Conservation (phyloP, 2,113 vertebrate species). For the Xenopus laevis region DNA sequence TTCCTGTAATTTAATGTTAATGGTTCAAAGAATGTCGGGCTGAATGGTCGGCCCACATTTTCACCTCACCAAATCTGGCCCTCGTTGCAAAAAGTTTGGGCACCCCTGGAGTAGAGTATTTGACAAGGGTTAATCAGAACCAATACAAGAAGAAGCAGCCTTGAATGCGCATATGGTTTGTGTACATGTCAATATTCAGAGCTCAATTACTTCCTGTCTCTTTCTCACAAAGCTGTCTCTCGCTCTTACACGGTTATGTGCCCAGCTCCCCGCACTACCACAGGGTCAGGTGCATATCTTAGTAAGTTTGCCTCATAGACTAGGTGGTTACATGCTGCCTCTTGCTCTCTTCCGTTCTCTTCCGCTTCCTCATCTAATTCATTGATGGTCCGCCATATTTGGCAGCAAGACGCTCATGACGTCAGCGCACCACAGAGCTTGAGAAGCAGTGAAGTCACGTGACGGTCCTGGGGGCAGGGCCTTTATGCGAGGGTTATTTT, state of each 20-base stretch:
- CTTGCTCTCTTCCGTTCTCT: constrained; percentile 70
- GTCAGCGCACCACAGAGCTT: constrained; percentile 54
- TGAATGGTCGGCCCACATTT: no score
- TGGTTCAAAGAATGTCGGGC: no score
- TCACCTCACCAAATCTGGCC: no score
- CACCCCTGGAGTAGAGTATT: no score
- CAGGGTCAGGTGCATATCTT: constrained; percentile 85
- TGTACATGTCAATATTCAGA: background rate
- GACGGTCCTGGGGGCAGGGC: constrained; percentile 33
- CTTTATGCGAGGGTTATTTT: no score
- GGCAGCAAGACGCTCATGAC: constrained; percentile 89
- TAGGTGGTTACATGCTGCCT: constrained; percentile 76
- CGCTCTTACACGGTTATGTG: constrained; percentile 95
- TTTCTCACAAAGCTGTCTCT: background rate
- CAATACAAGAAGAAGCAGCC: no score
- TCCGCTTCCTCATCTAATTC: constrained; percentile 94
- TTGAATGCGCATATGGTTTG: background rate
- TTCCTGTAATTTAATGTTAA: no score
- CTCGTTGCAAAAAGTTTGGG: no score
- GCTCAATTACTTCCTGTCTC: background rate
- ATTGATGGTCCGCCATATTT: constrained; percentile 98
- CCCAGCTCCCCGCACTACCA: constrained; percentile 90
- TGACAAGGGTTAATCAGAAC: no score
- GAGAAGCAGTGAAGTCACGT: background rate
- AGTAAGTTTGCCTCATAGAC: constrained; percentile 83